Percentiles rank a stretch among this genome's conserved stretches.
phyloP scores from a whole-genome alignment of 2,888 invertebrate genomes.

The Muschampia plurimacula region DNA sequence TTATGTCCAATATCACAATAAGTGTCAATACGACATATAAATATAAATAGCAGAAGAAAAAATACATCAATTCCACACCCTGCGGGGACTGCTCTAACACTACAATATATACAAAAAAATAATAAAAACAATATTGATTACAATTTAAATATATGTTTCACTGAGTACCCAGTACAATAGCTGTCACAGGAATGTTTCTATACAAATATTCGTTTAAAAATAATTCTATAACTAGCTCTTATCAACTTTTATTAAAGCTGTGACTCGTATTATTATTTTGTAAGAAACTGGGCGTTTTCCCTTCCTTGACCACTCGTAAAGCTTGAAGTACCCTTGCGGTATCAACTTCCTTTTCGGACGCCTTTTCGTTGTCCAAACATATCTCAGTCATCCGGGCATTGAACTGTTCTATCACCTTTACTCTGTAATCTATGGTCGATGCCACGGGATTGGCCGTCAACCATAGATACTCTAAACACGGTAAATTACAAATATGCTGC shows the following conservation, averaged over 20 bases:
- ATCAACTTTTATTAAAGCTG: slow-evolving; percentile 79
- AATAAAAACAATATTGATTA: not conserved
- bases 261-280: slow-evolving; percentile 80
- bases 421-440: slow-evolving; percentile 93
- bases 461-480: slow-evolving; percentile 94
- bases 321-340: slow-evolving; percentile 96
- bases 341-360: slow-evolving; percentile 95
- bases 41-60: slow-evolving; percentile 37
- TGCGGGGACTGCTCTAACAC: slow-evolving; percentile 15
- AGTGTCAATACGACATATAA: slow-evolving; percentile 40
- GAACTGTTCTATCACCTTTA: slow-evolving; percentile 95
- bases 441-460: slow-evolving; percentile 96
- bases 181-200: slow-evolving; percentile 22
- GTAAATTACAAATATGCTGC: slow-evolving; percentile 91
- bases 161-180: slow-evolving; percentile 12
- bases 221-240: slow-evolving; percentile 26
- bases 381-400: slow-evolving; percentile 93
- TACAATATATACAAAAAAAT: slow-evolving; percentile 23
- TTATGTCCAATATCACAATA: slow-evolving; percentile 46
- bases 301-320: slow-evolving; percentile 90
- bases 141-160: not conserved
- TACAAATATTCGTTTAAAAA: slow-evolving; percentile 8
- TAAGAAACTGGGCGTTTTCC: slow-evolving; percentile 86
- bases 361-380: slow-evolving; percentile 94
- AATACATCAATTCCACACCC: slow-evolving; percentile 36